A percentile compares a stretch with the other conserved stretches of the same genome.
Conservation (phyloP, 2,113 vertebrate genomes). For the Triplophysa siluroides region DNA sequence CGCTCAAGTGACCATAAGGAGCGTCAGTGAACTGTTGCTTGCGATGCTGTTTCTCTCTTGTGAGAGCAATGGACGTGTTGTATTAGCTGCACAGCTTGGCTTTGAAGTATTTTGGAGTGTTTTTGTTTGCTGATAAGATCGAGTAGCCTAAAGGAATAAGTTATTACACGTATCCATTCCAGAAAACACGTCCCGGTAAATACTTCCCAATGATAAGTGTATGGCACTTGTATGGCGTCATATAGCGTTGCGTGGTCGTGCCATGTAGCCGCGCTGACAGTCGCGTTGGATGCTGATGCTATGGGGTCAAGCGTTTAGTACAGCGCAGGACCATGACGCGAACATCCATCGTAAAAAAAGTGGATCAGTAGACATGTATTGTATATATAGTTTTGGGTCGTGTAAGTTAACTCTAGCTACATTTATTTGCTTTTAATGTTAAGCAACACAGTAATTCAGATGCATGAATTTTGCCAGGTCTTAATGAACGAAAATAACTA, state of each 20-base stretch:
- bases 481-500: no score
- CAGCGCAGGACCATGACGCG: not conserved
- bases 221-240: not conserved
- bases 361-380: not conserved
- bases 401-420: not conserved
- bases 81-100: not conserved
- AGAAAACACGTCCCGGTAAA: not conserved
- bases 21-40: conserved; percentile 41
- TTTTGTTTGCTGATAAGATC: not conserved
- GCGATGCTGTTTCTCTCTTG: not conserved
- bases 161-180: not conserved
- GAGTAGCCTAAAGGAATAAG: not conserved
- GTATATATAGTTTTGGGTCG: not conserved
- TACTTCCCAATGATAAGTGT: not conserved
- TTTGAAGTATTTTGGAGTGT: not conserved
- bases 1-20: conserved; percentile 27
- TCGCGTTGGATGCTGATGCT: not conserved
- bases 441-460: not conserved
- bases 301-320: not conserved
- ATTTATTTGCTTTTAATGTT: not conserved
- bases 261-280: not conserved
- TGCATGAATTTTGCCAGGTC: no score
- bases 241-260: not conserved
- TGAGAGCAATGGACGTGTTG: not conserved
- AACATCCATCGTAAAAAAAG: not conserved